These are phyloP conservation scores for Schizothorax lantsangensis DNA, from an alignment of 2,797 vertebrate species.

Conservation along the genomic window DNA sequence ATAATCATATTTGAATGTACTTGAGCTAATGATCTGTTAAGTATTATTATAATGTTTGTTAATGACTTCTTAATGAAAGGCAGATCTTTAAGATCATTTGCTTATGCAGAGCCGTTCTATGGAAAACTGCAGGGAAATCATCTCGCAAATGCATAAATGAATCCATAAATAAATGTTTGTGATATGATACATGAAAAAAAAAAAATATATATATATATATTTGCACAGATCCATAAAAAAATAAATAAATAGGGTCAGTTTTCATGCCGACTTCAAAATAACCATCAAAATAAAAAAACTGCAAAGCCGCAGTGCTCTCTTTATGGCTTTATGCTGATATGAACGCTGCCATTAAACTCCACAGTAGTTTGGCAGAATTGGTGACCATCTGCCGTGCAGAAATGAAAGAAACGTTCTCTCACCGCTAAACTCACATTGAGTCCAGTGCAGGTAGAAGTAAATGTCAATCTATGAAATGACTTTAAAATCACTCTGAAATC, in stretches of 20 bases:
- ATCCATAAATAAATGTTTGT: not conserved
- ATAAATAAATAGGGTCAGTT: not conserved
- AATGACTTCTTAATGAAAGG: conserved; percentile 26
- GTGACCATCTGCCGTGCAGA: conserved; percentile 43
- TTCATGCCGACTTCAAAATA: not conserved
- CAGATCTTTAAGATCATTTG: not conserved
- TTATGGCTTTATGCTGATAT: conserved; percentile 24
- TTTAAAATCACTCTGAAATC: conserved; percentile 33
- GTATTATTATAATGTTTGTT: conserved; percentile 23
- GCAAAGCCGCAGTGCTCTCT: not conserved
- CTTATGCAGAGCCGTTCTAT: not conserved
- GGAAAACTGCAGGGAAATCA: not conserved
- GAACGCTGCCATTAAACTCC: conserved; percentile 21
- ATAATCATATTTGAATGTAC: not conserved
- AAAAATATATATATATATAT: no score
- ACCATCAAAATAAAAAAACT: not conserved
- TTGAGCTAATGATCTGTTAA: conserved; percentile 25
- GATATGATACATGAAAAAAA: no score
- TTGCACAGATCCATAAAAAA: not conserved
- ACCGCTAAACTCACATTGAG: not conserved
- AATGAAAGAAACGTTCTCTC: conserved; percentile 1
- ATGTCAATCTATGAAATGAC: conserved; percentile 10
- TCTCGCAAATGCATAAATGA: not conserved
- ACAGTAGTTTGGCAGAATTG: conserved; percentile 14
- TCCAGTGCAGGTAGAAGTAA: conserved; percentile 9